phyloP scores from a whole-genome alignment of 1,140 invertebrate species.

The Dinoponera quadriceps region DNA sequence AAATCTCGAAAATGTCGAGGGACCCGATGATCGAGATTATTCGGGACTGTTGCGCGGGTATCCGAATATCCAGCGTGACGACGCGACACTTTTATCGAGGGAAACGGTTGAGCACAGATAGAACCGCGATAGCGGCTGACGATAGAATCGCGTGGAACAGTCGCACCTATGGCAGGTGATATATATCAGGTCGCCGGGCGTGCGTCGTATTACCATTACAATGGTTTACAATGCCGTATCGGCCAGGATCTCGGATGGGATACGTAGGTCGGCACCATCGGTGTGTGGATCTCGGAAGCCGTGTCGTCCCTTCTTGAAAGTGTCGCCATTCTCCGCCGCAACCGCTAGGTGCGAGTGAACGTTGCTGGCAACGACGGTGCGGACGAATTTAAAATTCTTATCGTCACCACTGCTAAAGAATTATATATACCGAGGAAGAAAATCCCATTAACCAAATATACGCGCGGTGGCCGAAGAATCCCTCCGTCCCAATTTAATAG shows the following conservation, averaged over 20 bases:
- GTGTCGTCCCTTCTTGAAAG: neutral
- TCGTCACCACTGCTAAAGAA: no score
- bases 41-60: neutral
- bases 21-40: neutral
- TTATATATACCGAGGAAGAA: no score
- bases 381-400: neutral
- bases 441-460: no score
- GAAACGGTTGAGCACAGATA: neutral
- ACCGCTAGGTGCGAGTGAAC: no score
- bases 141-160: constrained; percentile 46
- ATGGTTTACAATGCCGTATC: constrained; percentile 78
- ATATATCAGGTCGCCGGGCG: constrained; percentile 61
- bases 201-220: constrained; percentile 79
- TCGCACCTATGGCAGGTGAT: constrained; percentile 41
- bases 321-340: neutral
- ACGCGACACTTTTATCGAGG: neutral
- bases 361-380: no score
- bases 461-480: no score
- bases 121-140: constrained; percentile 2
- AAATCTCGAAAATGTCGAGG: no score
- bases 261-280: constrained; percentile 50
- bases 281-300: constrained; percentile 42
- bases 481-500: no score
- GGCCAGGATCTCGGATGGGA: constrained; percentile 70
- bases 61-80: neutral